phyloP scores from a whole-genome alignment of 2,888 invertebrate species.

The Marronus borbonicus region DNA sequence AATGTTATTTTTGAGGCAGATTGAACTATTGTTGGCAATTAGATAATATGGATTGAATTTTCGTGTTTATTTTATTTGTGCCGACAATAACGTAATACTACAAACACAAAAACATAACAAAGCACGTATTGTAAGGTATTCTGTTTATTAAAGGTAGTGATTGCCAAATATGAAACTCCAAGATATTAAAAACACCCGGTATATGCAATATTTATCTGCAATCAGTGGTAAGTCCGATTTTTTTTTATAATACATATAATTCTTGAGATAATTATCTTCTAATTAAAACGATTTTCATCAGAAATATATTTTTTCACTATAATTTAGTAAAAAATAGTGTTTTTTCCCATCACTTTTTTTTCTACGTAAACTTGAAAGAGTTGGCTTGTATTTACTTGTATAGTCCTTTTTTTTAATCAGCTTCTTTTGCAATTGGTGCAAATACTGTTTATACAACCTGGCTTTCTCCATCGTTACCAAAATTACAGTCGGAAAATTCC shows the following conservation, averaged over 20 bases:
- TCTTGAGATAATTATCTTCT: too few species aligned
- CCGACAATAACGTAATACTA: not conserved
- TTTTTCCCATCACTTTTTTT: not conserved
- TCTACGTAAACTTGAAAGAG: not conserved
- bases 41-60: constrained; percentile 3
- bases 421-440: constrained; percentile 54
- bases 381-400: not conserved
- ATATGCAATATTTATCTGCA: constrained; percentile 55
- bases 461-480: constrained; percentile 57
- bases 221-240: constrained; percentile 52
- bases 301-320: too few species aligned
- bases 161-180: constrained; percentile 54
- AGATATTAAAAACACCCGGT: constrained; percentile 43
- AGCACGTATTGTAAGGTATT: too few species aligned
- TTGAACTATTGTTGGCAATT: not conserved
- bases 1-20: too few species aligned
- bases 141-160: too few species aligned
- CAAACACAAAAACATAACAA: too few species aligned
- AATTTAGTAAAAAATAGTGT: too few species aligned
- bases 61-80: constrained; percentile 3
- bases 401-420: constrained; percentile 41
- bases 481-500: constrained; percentile 55
- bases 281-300: too few species aligned
- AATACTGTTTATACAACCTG: constrained; percentile 55
- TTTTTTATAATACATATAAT: too few species aligned